Evolutionary conservation across 2,113 vertebrate genomes (phyloP), one percentile per base, ranked within the genome.

Genomic region (Carassius carassius): DNA sequence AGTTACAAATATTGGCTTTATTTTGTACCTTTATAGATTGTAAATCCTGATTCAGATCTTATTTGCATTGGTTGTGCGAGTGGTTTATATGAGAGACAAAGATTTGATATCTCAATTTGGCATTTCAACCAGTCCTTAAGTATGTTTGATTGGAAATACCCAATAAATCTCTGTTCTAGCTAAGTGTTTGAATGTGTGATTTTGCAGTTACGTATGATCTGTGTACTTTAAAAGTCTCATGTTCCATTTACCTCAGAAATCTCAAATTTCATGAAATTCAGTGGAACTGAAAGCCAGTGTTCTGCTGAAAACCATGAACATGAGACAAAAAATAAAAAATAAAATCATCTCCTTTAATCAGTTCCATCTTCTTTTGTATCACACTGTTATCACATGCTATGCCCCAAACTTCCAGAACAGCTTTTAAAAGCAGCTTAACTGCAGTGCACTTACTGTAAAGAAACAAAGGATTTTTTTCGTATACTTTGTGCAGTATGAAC

Each of bases 401-500:
- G 47, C 56, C n/a, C 2, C 29, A 44, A 21, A 58, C 3, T 37
- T 25, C 21, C 41, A 77, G 44, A 77, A 79, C 32, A 58, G 23
- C 23, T 65, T 74, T 67, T 29, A 76, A 12, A 75, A 47, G 21
- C 51, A 70, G 23, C 13, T 17, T 37, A 47, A 76, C 54, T 76
- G 44, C 69, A 84, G 19, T 47, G 25, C n/a, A 83, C 9, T 72
- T 84, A 78, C 63, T 60, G 78, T 58, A 75, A 85, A 63, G 23
- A 83, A 77, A 84, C 56, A 86, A 81, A 82, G 21, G 49, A 10
- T 81, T 86, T 29, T 29, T 73, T 79, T 49, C 13, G 72, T 47
- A 17, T 25, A 41, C 32, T 62, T 37, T 72, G 56, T 70, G 81
- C 72, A 73, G 44, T 73, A 81, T 62, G 75, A 86, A 73, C 82